Base-by-base conservation (phyloP, 2,113 vertebrate genomes). In the Lagopus leucura region DNA sequence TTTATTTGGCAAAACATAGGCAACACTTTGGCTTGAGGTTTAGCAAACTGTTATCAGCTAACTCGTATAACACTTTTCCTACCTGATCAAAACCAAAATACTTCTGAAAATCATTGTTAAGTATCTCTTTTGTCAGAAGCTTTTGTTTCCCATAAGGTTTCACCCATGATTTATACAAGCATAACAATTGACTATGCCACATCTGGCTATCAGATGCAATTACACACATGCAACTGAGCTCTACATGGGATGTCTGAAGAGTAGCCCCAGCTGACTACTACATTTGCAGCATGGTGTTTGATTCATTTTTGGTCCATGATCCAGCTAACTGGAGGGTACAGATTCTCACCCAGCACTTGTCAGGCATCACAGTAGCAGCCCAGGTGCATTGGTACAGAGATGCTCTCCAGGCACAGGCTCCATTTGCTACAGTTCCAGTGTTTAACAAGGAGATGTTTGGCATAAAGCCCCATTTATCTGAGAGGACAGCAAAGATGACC, bases 181-280 rank as follows among this genome's bases (percentile, higher is more conserved):
- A 21, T 48, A 81, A 38, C 22, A 82, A 45, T 3, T 16, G 61
- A 67, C 25, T 72, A 13, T 22, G 17, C 54, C 28, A 65, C n/a
- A 82, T 24, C 43, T 79, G 5, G 45, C 54, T 79, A 34, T 30
- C 60, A 61, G 58, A 40, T 24, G 50, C 1, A 12, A 57, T 54
- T n/a, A 27, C 38, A 4, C 7, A 30, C 0, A 45, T n/a, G 0
- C 38, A 87, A 32, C 57, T 13, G 34, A 85, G 28, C 28, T 63
- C 17, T 58, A 82, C n/a, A 45, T 11, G 27, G 30, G 36, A 16
- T 78, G 8, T 34, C 47, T 84, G 70, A 66, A 58, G 32, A 63
- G 66, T 5, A 65, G 15, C 28, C 40, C 8, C 22, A 85, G 79
- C 14, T 61, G 58, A 79, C 27, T 42, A 47, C 13, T 66, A 12